A percentile compares a stretch with the other conserved stretches of the same genome.
Conservation (phyloP, 2,113 vertebrate genomes). For the Monarcha castaneiventris region DNA sequence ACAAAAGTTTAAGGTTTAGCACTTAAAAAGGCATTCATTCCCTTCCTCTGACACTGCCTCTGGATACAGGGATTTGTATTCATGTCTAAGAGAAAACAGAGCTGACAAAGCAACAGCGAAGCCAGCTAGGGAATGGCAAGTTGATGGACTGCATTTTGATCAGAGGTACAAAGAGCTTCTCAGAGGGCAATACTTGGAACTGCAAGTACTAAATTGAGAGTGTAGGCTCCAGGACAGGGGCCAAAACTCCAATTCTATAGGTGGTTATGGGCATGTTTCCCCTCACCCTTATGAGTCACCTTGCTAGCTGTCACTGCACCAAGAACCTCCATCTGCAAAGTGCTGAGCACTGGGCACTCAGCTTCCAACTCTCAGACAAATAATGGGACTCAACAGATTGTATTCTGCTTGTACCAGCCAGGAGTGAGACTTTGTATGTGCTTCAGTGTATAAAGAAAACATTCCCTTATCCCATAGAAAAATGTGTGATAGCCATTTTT, state of each 20-base stretch:
- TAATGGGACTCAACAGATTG: fast-evolving
- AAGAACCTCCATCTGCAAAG: not conserved
- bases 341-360: not conserved
- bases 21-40: not conserved
- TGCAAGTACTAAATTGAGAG: not conserved
- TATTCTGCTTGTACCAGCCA: not conserved
- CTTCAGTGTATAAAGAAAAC: not conserved
- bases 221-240: not conserved
- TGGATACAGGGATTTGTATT: not conserved
- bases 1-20: not conserved
- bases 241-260: not conserved
- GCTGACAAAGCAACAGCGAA: not conserved
- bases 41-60: not conserved
- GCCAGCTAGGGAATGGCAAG: not conserved
- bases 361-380: not conserved
- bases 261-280: not conserved
- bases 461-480: not conserved
- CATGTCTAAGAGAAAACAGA: not conserved
- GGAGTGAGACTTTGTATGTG: not conserved
- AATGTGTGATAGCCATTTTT: not conserved
- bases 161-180: not conserved
- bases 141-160: not conserved
- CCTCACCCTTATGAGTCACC: not conserved
- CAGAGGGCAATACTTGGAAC: not conserved
- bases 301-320: not conserved